These are phyloP conservation scores for Nothobranchius kuhntae DNA, from an alignment of 2,113 vertebrate genomes.

Conservation along the genomic window DNA sequence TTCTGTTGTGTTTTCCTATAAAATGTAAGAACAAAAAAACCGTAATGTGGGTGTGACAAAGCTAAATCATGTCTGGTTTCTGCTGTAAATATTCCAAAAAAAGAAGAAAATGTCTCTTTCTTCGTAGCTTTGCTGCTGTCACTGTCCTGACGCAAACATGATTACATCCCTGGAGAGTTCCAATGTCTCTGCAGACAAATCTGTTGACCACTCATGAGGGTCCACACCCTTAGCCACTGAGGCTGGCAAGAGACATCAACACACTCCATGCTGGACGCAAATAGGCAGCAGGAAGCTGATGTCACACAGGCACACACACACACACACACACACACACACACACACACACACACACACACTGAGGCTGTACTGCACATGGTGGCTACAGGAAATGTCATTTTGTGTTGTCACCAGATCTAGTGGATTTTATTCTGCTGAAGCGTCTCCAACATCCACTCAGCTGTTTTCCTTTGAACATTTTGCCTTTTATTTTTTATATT, in stretches of 20 bases:
- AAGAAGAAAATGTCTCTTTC: constrained; percentile 7
- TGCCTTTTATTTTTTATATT: no score
- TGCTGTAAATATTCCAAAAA: constrained; percentile 9
- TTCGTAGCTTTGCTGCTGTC: constrained; percentile 24
- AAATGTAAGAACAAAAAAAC: background rate
- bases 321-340: no score
- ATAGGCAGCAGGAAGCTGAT: constrained; percentile 61
- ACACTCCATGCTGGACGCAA: constrained; percentile 49
- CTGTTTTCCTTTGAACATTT: no score
- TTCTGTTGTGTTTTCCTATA: background rate
- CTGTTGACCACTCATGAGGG: constrained; percentile 56
- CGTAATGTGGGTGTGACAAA: constrained; percentile 9
- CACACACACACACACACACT: no score
- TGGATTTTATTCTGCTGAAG: background rate
- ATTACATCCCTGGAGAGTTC: constrained; percentile 53
- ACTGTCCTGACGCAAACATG: constrained; percentile 41
- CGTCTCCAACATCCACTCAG: background rate
- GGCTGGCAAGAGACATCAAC: constrained; percentile 46
- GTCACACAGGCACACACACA: constrained; percentile 43
- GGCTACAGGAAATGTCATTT: constrained; percentile 1
- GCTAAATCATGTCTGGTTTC: background rate
- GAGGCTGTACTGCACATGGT: constrained; percentile 20
- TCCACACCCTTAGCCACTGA: constrained; percentile 68
- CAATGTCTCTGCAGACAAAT: constrained; percentile 39
- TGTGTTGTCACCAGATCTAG: no score